These are phyloP conservation scores for Enteromius thamalakanensis DNA, from an alignment of 2,797 vertebrate species.

Conservation along the genomic window DNA sequence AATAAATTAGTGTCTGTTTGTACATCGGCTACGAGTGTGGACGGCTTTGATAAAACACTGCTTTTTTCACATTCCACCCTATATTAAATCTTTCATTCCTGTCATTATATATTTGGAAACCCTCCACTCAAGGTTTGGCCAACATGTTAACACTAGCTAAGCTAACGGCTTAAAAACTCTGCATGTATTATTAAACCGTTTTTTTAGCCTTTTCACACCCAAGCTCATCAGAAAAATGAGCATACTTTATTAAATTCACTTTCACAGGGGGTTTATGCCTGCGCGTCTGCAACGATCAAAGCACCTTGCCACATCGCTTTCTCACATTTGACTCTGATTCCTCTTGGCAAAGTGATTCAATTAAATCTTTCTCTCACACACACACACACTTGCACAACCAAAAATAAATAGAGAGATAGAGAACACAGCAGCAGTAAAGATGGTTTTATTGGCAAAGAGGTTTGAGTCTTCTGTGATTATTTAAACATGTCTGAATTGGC, in stretches of 20 bases:
- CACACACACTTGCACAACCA: conserved; percentile 68
- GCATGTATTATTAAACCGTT: conserved; percentile 79
- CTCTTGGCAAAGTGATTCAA: conserved; percentile 75
- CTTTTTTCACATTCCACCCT: not conserved
- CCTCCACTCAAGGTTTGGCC: conserved; percentile 62
- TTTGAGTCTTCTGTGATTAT: conserved; percentile 11
- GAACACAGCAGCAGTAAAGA: conserved; percentile 10
- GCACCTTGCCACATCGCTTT: conserved; percentile 61
- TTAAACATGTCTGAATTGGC: not conserved
- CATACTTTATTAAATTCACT: conserved; percentile 81
- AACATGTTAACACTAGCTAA: conserved; percentile 63
- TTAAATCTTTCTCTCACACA: conserved; percentile 72
- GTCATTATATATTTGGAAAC: conserved; percentile 39
- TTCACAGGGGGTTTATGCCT: conserved; percentile 69
- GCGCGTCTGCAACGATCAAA: conserved; percentile 76
- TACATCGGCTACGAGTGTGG: not conserved
- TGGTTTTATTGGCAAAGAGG: not conserved
- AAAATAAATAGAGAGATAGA: conserved; percentile 17
- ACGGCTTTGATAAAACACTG: not conserved
- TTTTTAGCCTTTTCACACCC: conserved; percentile 74
- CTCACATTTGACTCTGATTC: conserved; percentile 60
- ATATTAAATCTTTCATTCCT: not conserved
- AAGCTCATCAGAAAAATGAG: conserved; percentile 74
- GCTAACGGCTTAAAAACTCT: conserved; percentile 62
- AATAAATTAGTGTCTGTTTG: conserved; percentile 31